Evolutionary conservation across 2,113 vertebrate species (phyloP), one percentile per base, ranked within the genome.

Genomic region (Kobus ellipsiprymnus): DNA sequence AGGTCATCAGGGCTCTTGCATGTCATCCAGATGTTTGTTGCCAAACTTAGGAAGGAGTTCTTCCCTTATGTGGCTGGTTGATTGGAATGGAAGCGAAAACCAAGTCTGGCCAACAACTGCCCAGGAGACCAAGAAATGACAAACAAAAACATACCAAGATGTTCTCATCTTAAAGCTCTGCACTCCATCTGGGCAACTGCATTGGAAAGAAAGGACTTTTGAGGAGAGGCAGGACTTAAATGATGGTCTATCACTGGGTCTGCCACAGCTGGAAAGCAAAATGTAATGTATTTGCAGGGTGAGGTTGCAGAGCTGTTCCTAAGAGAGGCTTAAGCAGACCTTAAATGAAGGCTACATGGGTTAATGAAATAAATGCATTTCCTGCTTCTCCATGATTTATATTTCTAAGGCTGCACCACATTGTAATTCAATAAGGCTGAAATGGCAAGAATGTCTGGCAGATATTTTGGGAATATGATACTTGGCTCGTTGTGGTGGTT

Each of bases 351-450:
- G 52, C 74, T 89, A 33, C n/a, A 36, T 57, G 83, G 62, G 54
- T 36, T 97, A 96, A 97, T 93, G 93, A 94, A 97, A 88, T 94
- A 78, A 97, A 88, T 1, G 27, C 86, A 60, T 93, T 97, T 98
- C 80, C 96, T 96, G 87, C 44, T 84, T 94, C 64, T 13, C 62
- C 54, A 2, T 84, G 87, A 94, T 91, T 97, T 97, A 83, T 95
- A 46, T 87, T 94, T 93, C 80, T 81, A 91, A 78, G 81, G 62
- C 82, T 78, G 80, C 3, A 36, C 77, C 87, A 55, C 80, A 57
- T 25, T 74, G 82, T 97, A 93, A 97, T 96, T 97, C 55, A 84
- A 92, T 97, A 92, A 97, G 94, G 94, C 83, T 95, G 87, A 95
- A 82, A 95, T 93, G 96, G 52, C 78, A 96, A 85, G 93, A 95